A percentile compares a stretch with the other conserved stretches of the same genome.
Evolutionary conservation across 2,113 vertebrate species (phyloP).

Genomic region (Myrmophylax atrothorax): DNA sequence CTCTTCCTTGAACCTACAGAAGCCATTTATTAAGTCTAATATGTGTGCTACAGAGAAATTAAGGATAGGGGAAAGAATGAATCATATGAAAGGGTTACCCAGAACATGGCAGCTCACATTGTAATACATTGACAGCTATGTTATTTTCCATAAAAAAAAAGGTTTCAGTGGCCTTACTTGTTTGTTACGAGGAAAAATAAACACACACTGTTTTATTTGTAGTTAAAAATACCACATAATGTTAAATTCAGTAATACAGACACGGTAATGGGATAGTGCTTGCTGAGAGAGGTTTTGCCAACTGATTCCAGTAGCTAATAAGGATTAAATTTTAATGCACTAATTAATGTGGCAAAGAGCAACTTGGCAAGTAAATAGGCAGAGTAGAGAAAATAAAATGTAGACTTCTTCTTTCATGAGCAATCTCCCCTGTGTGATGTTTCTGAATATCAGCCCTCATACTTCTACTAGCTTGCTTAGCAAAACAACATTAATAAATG

Average conservation of each 20-base stretch:
- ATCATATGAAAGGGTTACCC: background rate
- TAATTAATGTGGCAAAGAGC: background rate
- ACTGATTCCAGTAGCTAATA: background rate
- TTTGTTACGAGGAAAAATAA: background rate
- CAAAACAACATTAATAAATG: background rate
- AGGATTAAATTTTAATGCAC: conserved; percentile 2
- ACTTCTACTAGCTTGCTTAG: background rate
- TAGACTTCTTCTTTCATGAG: background rate
- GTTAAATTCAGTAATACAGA: background rate
- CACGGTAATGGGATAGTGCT: background rate
- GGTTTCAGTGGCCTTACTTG: background rate
- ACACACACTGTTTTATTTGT: background rate
- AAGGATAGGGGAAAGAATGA: background rate
- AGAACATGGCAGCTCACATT: background rate
- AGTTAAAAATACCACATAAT: background rate
- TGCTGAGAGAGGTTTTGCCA: background rate
- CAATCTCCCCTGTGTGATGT: background rate
- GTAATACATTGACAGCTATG: background rate
- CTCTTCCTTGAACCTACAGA: background rate
- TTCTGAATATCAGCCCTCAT: background rate
- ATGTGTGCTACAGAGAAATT: background rate
- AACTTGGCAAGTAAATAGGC: background rate
- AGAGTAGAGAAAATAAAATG: background rate
- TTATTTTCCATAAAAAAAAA: background rate
- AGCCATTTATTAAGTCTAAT: background rate